Conservation (phyloP, 2,113 vertebrate species). For the Mustelus asterias region DNA sequence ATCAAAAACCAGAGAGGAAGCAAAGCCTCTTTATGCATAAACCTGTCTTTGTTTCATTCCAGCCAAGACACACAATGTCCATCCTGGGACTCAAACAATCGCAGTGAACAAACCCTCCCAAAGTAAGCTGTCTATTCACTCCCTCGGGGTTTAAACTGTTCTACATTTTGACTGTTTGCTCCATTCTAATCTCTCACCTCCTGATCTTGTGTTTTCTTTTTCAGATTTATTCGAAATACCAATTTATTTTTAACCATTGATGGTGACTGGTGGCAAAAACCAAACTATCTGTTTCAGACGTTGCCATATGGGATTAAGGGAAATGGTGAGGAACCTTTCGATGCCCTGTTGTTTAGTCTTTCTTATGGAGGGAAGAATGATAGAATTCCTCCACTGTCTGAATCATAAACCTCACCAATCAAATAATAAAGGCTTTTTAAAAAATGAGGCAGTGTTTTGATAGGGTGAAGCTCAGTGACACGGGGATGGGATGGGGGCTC, state of each 20-base stretch:
- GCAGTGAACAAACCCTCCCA: not conserved
- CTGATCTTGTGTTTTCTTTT: not conserved
- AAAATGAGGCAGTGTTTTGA: not conserved
- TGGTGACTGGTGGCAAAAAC: not conserved
- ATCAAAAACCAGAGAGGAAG: no score
- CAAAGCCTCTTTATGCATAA: not conserved
- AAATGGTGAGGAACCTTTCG: not conserved
- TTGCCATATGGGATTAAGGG: constrained; percentile 17
- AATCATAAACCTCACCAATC: not conserved
- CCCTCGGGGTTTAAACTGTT: not conserved
- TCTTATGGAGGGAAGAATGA: not conserved
- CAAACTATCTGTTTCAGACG: no score
- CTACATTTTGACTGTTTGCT: not conserved
- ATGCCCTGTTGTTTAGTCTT: not conserved
- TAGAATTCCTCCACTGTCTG: not conserved
- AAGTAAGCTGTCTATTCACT: not conserved
- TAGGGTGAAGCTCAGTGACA: not conserved
- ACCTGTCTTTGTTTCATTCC: not conserved
- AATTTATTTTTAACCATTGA: not conserved
- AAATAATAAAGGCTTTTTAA: not conserved
- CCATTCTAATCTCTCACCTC: not conserved
- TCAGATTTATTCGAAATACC: not conserved
- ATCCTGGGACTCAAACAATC: not conserved
- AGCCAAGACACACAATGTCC: not conserved
- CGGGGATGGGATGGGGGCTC: no score